Evolutionary conservation across 2,888 invertebrate species (phyloP).

Genomic region (Aplocera efformata): DNA sequence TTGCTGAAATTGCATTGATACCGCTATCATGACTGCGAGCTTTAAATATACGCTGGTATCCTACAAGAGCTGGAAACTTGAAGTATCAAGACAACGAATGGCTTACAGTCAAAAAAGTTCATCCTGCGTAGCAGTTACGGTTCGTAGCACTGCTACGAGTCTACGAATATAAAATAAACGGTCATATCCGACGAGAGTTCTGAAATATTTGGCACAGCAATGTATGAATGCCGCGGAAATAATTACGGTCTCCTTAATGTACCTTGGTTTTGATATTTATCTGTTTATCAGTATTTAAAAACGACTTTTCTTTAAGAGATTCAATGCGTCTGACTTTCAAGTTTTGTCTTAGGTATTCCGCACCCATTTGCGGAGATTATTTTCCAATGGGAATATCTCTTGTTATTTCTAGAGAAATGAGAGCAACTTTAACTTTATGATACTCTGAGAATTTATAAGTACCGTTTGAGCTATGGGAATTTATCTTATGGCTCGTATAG

Average conservation of each 20-base stretch:
- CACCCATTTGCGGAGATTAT: conserved; percentile 28
- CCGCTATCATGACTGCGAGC: no score
- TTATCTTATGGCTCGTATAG: conserved; percentile 23
- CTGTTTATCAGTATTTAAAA: conserved; percentile 13
- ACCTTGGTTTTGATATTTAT: conserved; percentile 2
- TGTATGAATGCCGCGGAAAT: conserved; percentile 5
- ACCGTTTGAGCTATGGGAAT: conserved; percentile 18
- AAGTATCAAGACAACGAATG: no score
- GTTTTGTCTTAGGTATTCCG: conserved; percentile 24
- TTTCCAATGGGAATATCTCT: conserved; percentile 28
- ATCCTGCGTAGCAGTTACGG: background rate
- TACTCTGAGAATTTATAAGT: conserved; percentile 26
- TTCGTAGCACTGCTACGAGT: conserved; percentile 10
- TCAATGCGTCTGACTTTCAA: conserved; percentile 16
- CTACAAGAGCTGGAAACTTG: no score
- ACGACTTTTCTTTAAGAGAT: conserved; percentile 20
- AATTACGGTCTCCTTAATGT: conserved; percentile 1
- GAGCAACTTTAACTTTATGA: conserved; percentile 24
- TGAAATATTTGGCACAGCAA: conserved; percentile 7
- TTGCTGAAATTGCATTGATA: no score
- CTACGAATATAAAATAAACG: conserved; percentile 10
- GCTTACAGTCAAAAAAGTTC: no score
- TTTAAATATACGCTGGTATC: no score
- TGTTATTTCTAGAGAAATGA: conserved; percentile 26
- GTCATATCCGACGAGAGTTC: conserved; percentile 7